Evolutionary conservation across 2,113 vertebrate species (phyloP), one percentile per base, ranked within the genome.

Genomic region (Cyphomyrus plagiostoma): DNA sequence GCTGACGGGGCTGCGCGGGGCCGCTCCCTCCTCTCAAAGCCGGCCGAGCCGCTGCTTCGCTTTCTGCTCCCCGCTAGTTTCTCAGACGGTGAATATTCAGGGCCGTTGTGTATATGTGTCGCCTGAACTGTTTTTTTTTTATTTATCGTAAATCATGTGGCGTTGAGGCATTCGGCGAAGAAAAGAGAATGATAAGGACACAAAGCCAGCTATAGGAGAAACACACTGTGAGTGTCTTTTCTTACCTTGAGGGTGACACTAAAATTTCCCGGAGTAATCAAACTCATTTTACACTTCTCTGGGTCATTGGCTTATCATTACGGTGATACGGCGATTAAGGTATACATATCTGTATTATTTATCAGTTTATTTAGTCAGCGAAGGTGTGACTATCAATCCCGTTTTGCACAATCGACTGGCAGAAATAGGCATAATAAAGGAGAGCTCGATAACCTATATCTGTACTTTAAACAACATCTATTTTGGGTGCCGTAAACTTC

Each of bases 221-320:
- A 77, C 49, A 56, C 87, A 50, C 74, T 85, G 89, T 89, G 83
- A 90, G 90, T 91, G 87, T 19, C 23, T 30, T 80, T 82, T 66
- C 17, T 70, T 70, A 49, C 23, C 26, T 30, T 8, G 62, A 56
- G 7, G 42, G 58, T 39, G 35, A 62, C 42, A 62, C 23, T 19
- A 26, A 26, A 23, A 30, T 48, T 19, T 62, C 19, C 39, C 23
- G 19, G 8, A 46, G n/a, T 26, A 13, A 30, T 70, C 30, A 86
- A 50, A n/a, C 23, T 50, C 23, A 11, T 26, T 49, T 86, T 46
- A 39, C 49, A 83, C 74, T 84, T 56, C 4, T 13, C 30, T 39
- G 46, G 23, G 26, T 89, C 70, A 49, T 45, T 23, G 7, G 19
- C 21, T 83, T 17, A 53, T 45, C 39, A 42, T 9, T 17, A 21